Conservation (phyloP, 2,113 vertebrate genomes). For the Heptranchias perlo region DNA sequence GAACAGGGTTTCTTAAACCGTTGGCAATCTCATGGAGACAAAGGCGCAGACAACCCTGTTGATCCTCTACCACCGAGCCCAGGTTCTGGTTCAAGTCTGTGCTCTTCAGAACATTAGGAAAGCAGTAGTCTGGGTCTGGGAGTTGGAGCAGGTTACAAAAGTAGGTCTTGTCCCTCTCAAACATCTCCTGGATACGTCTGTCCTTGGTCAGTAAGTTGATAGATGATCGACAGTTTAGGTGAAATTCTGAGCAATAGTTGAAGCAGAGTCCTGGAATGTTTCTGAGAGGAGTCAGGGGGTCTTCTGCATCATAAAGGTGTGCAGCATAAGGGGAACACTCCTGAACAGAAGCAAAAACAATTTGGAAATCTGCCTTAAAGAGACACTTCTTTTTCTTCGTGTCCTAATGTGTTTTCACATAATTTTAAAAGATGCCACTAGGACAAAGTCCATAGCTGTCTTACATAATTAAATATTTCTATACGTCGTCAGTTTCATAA, state of each 20-base stretch:
- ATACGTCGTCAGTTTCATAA: background rate
- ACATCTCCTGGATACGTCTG: slow-evolving; percentile 49
- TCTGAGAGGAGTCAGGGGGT: slow-evolving; percentile 61
- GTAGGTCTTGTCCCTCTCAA: slow-evolving; percentile 41
- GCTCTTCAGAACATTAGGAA: slow-evolving; percentile 63
- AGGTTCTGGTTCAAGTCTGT: slow-evolving; percentile 56
- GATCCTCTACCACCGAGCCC: slow-evolving; percentile 56
- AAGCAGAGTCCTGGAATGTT: slow-evolving; percentile 70
- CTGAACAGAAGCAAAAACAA: slow-evolving; percentile 47
- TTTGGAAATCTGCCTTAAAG: slow-evolving; percentile 13
- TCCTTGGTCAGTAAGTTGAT: slow-evolving; percentile 58
- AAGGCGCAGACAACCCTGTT: slow-evolving; percentile 66
- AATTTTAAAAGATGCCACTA: background rate
- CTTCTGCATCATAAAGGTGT: slow-evolving; percentile 72
- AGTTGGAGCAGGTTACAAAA: slow-evolving; percentile 68
- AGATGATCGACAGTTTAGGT: slow-evolving; percentile 56
- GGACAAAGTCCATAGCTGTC: background rate
- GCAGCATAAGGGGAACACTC: slow-evolving; percentile 77
- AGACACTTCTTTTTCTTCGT: background rate
- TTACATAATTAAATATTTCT: background rate
- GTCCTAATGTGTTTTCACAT: background rate
- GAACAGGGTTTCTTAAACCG: slow-evolving; percentile 64
- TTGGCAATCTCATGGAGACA: slow-evolving; percentile 71
- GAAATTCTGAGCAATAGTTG: slow-evolving; percentile 65
- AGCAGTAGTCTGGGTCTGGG: slow-evolving; percentile 72